A percentile compares a stretch with the other conserved stretches of the same genome.
Evolutionary conservation across 2,888 invertebrate species (phyloP).

Genomic region (Cybosia mesomella): DNA sequence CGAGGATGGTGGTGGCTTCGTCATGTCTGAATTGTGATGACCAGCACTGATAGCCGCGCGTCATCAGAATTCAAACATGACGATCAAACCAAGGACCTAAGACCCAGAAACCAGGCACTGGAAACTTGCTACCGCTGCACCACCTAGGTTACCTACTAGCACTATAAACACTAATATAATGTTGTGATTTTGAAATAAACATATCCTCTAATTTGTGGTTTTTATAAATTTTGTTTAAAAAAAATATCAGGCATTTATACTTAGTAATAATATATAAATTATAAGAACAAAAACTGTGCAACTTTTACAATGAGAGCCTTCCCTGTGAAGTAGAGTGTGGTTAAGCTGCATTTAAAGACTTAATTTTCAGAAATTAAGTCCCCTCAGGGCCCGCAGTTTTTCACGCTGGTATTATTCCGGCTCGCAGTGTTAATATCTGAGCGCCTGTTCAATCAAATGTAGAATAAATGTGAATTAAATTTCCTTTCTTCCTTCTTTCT

Average conservation of each 20-base stretch:
- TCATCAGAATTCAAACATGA: no score
- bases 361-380: no score
- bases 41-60: no score
- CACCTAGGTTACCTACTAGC: no score
- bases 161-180: no score
- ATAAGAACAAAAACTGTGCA: not conserved
- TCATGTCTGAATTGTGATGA: no score
- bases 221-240: not conserved
- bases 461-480: conserved; percentile 22
- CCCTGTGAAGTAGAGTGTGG: conserved; percentile 46
- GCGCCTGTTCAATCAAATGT: conserved; percentile 23
- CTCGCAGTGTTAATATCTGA: conserved; percentile 21
- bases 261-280: not conserved
- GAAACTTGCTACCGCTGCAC: no score
- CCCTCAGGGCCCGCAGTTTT: conserved; percentile 30
- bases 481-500: conserved; percentile 15
- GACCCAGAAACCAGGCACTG: no score
- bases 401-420: conserved; percentile 14
- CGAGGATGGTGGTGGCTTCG: no score
- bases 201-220: no score
- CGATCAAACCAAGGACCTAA: not conserved
- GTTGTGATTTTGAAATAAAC: no score
- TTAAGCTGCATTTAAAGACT: conserved; percentile 50
- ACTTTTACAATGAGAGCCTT: conserved; percentile 5
- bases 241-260: not conserved